These are phyloP conservation scores for Bradypodion ventrale DNA, from an alignment of 2,797 vertebrate genomes.

Conservation along the genomic window DNA sequence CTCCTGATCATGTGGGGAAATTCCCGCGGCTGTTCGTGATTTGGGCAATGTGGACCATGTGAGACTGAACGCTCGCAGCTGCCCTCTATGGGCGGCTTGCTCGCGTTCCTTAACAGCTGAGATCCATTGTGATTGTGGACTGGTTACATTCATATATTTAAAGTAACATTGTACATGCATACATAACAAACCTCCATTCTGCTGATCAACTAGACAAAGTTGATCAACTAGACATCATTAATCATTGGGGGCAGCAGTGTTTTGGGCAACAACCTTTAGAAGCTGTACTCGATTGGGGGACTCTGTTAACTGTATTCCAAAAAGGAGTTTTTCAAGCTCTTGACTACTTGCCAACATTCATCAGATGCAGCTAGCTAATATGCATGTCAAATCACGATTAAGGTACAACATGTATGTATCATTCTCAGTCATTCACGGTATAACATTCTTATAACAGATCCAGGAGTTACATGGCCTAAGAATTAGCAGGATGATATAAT, in stretches of 20 bases:
- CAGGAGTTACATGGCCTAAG: neutral
- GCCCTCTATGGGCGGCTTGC: too few species aligned
- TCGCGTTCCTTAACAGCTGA: too few species aligned
- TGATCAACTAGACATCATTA: neutral
- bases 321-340: neutral
- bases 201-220: neutral
- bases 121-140: too few species aligned
- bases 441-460: neutral
- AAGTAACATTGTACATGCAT: too few species aligned
- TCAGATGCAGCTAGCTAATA: neutral
- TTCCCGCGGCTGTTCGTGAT: too few species aligned
- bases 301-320: neutral
- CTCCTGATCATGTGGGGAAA: too few species aligned
- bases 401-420: neutral
- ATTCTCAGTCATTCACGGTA: neutral
- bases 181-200: neutral
- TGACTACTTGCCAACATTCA: neutral
- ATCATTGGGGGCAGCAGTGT: too few species aligned
- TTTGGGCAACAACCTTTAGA: neutral
- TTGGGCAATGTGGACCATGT: too few species aligned
- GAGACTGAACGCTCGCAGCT: too few species aligned
- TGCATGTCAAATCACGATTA: neutral
- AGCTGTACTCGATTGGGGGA: neutral
- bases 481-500: neutral
- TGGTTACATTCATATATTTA: too few species aligned